Conservation (phyloP, 1,140 invertebrate genomes). For the Drosophila nikananu region DNA sequence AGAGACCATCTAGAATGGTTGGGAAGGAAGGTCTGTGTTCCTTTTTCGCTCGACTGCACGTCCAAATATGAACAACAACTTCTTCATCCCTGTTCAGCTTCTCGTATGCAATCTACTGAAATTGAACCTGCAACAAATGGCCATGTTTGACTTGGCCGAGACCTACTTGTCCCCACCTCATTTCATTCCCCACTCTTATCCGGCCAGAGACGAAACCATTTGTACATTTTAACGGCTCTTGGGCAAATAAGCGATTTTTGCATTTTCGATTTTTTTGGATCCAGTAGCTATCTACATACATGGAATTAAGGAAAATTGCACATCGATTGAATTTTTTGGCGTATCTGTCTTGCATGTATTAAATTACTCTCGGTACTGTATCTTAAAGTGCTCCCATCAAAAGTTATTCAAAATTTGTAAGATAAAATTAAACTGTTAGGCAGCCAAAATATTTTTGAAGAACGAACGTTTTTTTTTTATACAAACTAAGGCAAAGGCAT, state of each 20-base stretch:
- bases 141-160: constrained; percentile 76
- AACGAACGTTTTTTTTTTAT: no score
- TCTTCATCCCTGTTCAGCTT: constrained; percentile 54
- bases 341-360: background rate
- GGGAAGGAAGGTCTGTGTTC: constrained; percentile 48
- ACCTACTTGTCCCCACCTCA: constrained; percentile 31
- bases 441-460: no score
- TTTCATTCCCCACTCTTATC: constrained; percentile 15
- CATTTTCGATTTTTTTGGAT: constrained; percentile 72
- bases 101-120: constrained; percentile 76
- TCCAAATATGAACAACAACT: constrained; percentile 80
- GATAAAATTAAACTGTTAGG: no score
- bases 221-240: constrained; percentile 78
- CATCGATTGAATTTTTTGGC: constrained; percentile 28
- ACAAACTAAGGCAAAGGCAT: no score
- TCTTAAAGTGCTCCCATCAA: background rate
- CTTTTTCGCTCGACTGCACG: constrained; percentile 76
- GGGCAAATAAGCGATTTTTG: constrained; percentile 81
- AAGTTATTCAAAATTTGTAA: no score
- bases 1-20: constrained; percentile 19
- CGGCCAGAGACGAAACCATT: constrained; percentile 38
- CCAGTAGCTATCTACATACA: constrained; percentile 6
- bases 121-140: constrained; percentile 81
- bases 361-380: background rate
- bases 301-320: constrained; percentile 42